Evolutionary conservation across 2,113 vertebrate genomes (phyloP).

Genomic region (Lepus timidus): DNA sequence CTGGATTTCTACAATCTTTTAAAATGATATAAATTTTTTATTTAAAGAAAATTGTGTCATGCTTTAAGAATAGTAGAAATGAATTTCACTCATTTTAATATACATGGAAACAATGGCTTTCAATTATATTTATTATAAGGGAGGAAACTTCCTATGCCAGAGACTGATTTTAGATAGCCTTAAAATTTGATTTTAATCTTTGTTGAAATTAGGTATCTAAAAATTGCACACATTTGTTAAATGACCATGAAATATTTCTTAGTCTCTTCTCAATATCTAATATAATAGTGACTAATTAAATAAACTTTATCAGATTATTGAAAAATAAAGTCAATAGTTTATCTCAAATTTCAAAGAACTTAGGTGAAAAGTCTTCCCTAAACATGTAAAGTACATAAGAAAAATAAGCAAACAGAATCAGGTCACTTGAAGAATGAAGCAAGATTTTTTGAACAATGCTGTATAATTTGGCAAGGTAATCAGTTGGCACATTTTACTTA

Average conservation of each 20-base stretch:
- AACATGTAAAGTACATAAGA: not conserved
- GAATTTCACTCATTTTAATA: not conserved
- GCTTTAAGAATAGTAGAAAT: constrained; percentile 48
- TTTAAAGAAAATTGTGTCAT: constrained; percentile 54
- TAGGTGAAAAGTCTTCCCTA: constrained; percentile 3
- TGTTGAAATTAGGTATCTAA: constrained; percentile 46
- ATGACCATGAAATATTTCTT: not conserved
- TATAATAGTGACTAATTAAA: constrained; percentile 44
- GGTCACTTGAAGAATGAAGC: constrained; percentile 44
- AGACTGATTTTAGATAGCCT: not conserved
- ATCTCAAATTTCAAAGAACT: constrained; percentile 52
- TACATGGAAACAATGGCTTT: not conserved
- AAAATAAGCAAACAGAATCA: constrained; percentile 45
- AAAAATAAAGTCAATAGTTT: constrained; percentile 55
- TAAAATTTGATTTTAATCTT: constrained; percentile 50
- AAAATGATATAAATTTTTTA: not conserved
- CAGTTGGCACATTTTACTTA: constrained; percentile 61
- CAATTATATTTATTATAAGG: constrained; percentile 36
- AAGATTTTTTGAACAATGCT: constrained; percentile 13
- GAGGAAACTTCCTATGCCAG: not conserved
- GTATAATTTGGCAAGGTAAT: constrained; percentile 59
- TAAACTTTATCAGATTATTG: constrained; percentile 26
- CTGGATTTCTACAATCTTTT: not conserved
- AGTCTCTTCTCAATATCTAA: not conserved
- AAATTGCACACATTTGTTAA: not conserved